A percentile compares a stretch with the other conserved stretches of the same genome.
Evolutionary conservation across 2,888 invertebrate genomes (phyloP).

Genomic region (Drepanosiphum platanoidis): DNA sequence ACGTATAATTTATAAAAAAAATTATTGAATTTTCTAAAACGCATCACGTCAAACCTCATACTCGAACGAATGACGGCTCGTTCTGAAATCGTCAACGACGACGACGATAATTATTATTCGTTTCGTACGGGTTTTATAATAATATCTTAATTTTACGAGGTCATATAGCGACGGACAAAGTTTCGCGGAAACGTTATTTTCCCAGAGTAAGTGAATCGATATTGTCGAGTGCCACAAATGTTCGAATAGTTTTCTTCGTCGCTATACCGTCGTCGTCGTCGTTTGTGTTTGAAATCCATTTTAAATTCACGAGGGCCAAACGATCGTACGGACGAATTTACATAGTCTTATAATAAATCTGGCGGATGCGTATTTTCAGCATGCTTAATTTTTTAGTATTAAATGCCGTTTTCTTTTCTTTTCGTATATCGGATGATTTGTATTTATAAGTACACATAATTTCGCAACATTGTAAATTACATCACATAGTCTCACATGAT

Average conservation of each 20-base stretch:
- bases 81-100: no score
- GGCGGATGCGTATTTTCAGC: conserved; percentile 3
- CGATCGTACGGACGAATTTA: not conserved
- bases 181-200: not conserved
- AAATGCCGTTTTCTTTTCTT: not conserved
- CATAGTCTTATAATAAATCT: conserved; percentile 28
- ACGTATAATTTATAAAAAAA: no score
- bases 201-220: conserved; percentile 13
- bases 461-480: no score
- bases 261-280: not conserved
- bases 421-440: not conserved
- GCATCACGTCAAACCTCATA: no score
- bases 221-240: conserved; percentile 6
- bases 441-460: not conserved
- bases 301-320: conserved; percentile 21
- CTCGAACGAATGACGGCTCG: not conserved
- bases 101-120: no score
- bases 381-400: conserved; percentile 2
- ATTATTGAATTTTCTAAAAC: no score
- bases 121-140: not conserved
- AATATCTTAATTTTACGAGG: not conserved
- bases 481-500: no score
- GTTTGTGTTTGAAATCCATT: conserved; percentile 12
- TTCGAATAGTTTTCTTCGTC: conserved; percentile 24
- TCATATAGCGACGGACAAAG: not conserved